Percentiles rank a stretch among this genome's conserved stretches.
Conservation (phyloP, 2,888 invertebrate genomes). For the Microctonus hyperodae region DNA sequence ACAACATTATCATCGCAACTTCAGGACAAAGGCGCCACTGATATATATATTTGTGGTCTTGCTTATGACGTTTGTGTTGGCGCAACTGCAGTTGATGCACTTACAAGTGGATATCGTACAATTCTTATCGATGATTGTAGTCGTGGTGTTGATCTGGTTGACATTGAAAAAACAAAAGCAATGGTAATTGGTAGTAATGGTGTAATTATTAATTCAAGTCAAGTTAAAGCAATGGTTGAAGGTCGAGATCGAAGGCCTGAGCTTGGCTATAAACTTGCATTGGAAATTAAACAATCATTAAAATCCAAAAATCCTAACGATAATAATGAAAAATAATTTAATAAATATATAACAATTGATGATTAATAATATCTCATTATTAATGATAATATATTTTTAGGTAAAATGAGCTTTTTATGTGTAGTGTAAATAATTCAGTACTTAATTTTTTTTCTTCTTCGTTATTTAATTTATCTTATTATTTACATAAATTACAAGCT, state of each 20-base stretch:
- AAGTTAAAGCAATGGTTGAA: conserved; percentile 87
- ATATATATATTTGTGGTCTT: conserved; percentile 93
- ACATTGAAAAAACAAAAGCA: conserved; percentile 83
- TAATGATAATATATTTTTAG: background rate
- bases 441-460: background rate
- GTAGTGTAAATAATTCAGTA: background rate
- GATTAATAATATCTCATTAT: background rate
- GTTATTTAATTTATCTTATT: background rate
- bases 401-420: background rate
- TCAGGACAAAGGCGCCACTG: conserved; percentile 81
- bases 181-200: conserved; percentile 79
- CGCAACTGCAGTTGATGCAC: conserved; percentile 86
- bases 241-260: conserved; percentile 87
- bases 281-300: conserved; percentile 73
- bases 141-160: conserved; percentile 84
- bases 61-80: conserved; percentile 97
- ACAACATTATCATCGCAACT: conserved; percentile 85
- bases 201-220: conserved; percentile 79
- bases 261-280: conserved; percentile 86
- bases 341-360: background rate
- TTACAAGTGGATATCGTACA: conserved; percentile 91
- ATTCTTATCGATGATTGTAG: conserved; percentile 90
- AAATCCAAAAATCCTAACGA: conserved; percentile 7
- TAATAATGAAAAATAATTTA: background rate
- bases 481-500: background rate